Base-by-base conservation (phyloP, 2,888 invertebrate species). In the Agrotis ipsilon region DNA sequence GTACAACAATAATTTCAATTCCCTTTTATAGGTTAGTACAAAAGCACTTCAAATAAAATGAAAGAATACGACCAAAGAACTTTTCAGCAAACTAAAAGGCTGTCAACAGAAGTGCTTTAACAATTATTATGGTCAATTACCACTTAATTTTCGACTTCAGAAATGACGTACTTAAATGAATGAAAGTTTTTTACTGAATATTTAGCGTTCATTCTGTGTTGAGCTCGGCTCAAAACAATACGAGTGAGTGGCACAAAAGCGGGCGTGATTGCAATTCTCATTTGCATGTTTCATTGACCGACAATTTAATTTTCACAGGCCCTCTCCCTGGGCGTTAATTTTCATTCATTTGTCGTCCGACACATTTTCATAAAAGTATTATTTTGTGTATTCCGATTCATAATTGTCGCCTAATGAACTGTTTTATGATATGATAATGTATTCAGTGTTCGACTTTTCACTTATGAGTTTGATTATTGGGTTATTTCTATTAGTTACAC, bases 281-380 rank as follows among this genome's bases (percentile, higher is more conserved):
- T 94, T 94, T 94, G 91, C 94, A 94, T 94, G 91, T 93, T 93
- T 91, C 93, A 94, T 93, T 94, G 93, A 92, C 92, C 89, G 92
- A 92, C 92, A 92, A 94, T 94, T 94, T 92, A 92, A 94, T 94
- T 94, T 91, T 83, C 90, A 84, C 87, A 81, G 87, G 83, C 87
- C 89, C 87, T 85, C 86, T 83, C 85, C 73, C 80, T 84, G 86
- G 86, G 84, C 87, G 87, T 87, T 91, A 88, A 92, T 92, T 92
- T 90, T 86, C 87, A 84, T 88, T 86, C 89, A 87, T 91, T 91
- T 90, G 87, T 89, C 84, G 83, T 82, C 78, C 81, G 69, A 84
- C 83, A 83, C 77, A 84, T 83, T 82, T 82, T 78, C 84, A 84
- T 81, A 78, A 81, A 81, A 82, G 83, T 79, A 85, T 87, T 87